phyloP scores from a whole-genome alignment of 2,113 vertebrate genomes.

The Gila orcuttii region DNA sequence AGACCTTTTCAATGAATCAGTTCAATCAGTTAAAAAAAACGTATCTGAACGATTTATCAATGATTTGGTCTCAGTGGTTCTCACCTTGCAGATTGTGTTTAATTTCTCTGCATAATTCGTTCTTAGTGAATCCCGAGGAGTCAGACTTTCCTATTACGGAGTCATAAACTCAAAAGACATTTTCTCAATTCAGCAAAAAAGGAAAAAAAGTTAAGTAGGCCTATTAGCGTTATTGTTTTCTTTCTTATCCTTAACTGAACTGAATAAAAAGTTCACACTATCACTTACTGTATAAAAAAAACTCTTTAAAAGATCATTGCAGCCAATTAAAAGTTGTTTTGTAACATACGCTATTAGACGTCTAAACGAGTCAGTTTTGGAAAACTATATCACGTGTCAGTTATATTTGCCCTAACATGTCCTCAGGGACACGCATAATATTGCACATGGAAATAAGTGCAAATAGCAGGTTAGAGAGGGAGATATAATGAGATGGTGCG shows the following conservation, averaged over 20 bases:
- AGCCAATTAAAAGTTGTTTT: background rate
- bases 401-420: background rate
- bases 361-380: background rate
- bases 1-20: too few species aligned
- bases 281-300: background rate
- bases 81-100: too few species aligned
- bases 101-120: too few species aligned
- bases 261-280: background rate
- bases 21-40: too few species aligned
- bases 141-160: too few species aligned
- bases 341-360: background rate
- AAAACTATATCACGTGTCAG: background rate
- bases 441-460: conserved; percentile 21
- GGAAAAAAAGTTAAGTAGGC: too few species aligned
- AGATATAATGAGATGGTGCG: background rate
- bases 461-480: conserved; percentile 17
- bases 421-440: background rate
- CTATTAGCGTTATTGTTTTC: too few species aligned
- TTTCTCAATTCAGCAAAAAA: background rate
- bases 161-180: too few species aligned
- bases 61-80: too few species aligned
- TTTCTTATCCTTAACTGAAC: background rate
- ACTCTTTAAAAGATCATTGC: too few species aligned
- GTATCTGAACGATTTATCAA: too few species aligned
- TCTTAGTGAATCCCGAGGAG: too few species aligned